phyloP scores from a whole-genome alignment of 2,888 invertebrate species.

The Catocala fraxini region DNA sequence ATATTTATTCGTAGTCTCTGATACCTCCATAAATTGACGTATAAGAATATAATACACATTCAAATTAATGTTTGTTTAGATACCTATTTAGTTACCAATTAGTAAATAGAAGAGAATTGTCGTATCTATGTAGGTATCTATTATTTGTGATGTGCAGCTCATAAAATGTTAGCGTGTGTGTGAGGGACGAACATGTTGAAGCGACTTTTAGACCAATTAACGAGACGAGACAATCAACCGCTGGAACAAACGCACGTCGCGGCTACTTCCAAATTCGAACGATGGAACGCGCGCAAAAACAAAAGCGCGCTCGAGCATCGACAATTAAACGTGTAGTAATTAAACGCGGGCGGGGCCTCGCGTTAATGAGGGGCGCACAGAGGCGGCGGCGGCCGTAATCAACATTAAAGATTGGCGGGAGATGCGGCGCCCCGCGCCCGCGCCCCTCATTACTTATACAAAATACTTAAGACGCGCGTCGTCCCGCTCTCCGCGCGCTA shows the following conservation, averaged over 20 bases:
- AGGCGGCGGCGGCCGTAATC: constrained; percentile 85
- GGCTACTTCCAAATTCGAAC: constrained; percentile 57
- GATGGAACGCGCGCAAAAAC: constrained; percentile 68
- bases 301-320: constrained; percentile 59
- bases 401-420: constrained; percentile 88
- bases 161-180: constrained; percentile 21
- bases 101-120: background rate
- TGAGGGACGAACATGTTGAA: constrained; percentile 8
- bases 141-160: background rate
- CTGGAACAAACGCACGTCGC: constrained; percentile 40
- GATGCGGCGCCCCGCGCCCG: constrained; percentile 83
- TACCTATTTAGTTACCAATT: no score
- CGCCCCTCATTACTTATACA: constrained; percentile 88
- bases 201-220: constrained; percentile 61
- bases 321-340: constrained; percentile 82
- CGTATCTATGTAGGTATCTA: background rate
- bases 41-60: no score
- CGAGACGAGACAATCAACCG: constrained; percentile 61
- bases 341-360: constrained; percentile 85
- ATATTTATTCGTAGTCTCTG: no score
- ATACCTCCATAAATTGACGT: no score
- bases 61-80: no score
- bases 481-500: constrained; percentile 90
- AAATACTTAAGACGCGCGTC: constrained; percentile 88
- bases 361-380: constrained; percentile 85